phyloP scores from a whole-genome alignment of 2,888 invertebrate species.

The Cataglyphis altisquamis region DNA sequence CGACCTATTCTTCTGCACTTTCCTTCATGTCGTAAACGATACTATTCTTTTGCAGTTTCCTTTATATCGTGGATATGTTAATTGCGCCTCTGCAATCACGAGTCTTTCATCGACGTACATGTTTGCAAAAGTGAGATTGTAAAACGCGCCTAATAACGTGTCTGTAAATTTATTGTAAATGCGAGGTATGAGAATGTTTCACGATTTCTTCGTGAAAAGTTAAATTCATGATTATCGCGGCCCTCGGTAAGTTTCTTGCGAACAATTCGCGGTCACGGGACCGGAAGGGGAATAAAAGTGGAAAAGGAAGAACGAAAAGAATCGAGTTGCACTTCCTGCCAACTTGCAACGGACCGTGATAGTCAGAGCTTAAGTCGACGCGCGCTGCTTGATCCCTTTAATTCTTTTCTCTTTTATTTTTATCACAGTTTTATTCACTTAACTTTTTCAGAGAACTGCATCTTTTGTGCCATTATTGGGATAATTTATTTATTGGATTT shows the following conservation, averaged over 20 bases:
- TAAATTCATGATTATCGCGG: background rate
- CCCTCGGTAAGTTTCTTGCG: conserved; percentile 32
- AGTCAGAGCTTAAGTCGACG: conserved; percentile 49
- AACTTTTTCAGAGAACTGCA: background rate
- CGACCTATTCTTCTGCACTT: conserved; percentile 60
- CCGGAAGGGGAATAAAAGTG: conserved; percentile 16
- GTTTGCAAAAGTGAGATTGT: background rate
- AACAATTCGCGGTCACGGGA: conserved; percentile 13
- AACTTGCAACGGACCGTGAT: conserved; percentile 66
- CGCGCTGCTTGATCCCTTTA: conserved; percentile 17
- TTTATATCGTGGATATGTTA: conserved; percentile 50
- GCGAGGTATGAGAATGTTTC: background rate
- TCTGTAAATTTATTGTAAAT: background rate
- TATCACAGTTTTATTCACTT: conserved; percentile 55
- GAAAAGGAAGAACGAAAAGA: background rate
- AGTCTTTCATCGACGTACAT: background rate
- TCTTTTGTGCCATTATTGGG: background rate
- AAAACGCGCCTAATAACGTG: background rate
- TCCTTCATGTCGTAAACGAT: conserved; percentile 56
- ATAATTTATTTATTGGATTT: background rate
- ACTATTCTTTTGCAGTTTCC: conserved; percentile 60
- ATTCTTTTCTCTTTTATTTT: background rate
- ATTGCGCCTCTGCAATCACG: conserved; percentile 35
- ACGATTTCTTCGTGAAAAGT: background rate
- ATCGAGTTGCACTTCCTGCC: conserved; percentile 57